A percentile compares a stretch with the other conserved stretches of the same genome.
Evolutionary conservation across 2,888 invertebrate genomes (phyloP).

Genomic region (Chaetoderma sp.): DNA sequence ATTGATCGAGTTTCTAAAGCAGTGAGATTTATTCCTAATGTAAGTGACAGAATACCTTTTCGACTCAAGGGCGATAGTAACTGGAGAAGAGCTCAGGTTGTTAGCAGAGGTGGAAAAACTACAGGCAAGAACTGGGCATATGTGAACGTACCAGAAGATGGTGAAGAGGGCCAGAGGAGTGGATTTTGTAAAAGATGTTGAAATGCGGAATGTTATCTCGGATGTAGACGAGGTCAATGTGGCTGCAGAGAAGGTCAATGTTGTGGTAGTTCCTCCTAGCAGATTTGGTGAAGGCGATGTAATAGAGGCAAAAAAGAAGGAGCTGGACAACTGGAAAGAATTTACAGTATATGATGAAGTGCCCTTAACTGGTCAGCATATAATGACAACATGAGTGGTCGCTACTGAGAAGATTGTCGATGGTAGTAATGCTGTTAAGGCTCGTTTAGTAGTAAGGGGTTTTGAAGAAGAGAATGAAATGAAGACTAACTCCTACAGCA

Average conservation of each 20-base stretch:
- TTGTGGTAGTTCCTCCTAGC: constrained; percentile 6
- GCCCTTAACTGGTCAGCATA: constrained; percentile 20
- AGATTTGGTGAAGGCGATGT: constrained; percentile 21
- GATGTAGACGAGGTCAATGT: constrained; percentile 8
- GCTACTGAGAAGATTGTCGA: background rate
- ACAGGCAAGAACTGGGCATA: constrained; percentile 5
- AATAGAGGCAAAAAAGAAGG: constrained; percentile 17
- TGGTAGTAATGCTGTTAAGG: background rate
- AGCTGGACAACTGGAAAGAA: constrained; percentile 25
- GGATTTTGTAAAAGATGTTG: constrained; percentile 16
- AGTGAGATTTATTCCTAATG: constrained; percentile 8
- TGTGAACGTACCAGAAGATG: background rate
- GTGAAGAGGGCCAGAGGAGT: background rate
- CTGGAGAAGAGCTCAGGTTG: background rate
- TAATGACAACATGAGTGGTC: constrained; percentile 29
- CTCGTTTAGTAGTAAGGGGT: constrained; percentile 12
- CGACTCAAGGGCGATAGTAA: background rate
- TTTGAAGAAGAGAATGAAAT: constrained; percentile 15
- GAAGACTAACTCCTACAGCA: constrained; percentile 2
- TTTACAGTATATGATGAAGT: constrained; percentile 20
- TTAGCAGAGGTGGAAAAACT: constrained; percentile 11
- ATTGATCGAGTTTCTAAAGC: too few species aligned
- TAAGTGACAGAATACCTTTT: background rate
- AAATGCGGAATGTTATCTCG: too few species aligned
- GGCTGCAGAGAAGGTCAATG: constrained; percentile 12